phyloP scores from a whole-genome alignment of 2,113 vertebrate species.

The Epinephelus fuscoguttatus region DNA sequence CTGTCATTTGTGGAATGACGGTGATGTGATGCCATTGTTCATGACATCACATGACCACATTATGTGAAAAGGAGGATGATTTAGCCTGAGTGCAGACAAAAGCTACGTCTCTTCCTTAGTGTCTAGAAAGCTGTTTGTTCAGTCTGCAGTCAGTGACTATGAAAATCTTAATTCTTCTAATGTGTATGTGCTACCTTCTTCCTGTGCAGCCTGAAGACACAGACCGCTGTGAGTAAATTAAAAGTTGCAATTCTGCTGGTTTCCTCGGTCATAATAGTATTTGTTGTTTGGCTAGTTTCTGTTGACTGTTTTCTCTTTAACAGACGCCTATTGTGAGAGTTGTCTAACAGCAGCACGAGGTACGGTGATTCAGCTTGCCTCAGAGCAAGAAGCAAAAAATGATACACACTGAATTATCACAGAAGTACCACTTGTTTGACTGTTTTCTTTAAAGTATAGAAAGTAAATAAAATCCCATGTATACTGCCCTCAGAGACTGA shows the following conservation, averaged over 20 bases:
- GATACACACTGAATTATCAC: not conserved
- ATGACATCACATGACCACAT: conserved; percentile 49
- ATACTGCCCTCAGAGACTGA: conserved; percentile 66
- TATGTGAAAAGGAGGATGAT: conserved; percentile 28
- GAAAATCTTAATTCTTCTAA: conserved; percentile 47
- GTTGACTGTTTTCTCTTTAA: conserved; percentile 25
- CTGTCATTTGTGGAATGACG: conserved; percentile 47
- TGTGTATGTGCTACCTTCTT: conserved; percentile 49
- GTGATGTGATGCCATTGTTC: conserved; percentile 55
- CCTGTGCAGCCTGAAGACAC: conserved; percentile 44
- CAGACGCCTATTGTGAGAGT: conserved; percentile 77
- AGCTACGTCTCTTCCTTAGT: not conserved
- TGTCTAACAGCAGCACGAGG: conserved; percentile 73
- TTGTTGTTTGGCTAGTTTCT: conserved; percentile 20
- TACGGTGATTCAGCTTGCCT: conserved; percentile 36
- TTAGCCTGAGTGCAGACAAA: not conserved
- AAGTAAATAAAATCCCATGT: conserved; percentile 12
- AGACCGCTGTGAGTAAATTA: conserved; percentile 72
- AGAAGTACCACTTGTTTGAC: not conserved
- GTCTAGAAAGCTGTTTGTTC: not conserved
- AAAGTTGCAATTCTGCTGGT: not conserved
- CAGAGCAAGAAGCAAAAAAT: not conserved
- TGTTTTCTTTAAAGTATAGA: not conserved
- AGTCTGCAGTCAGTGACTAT: conserved; percentile 31
- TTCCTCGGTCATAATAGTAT: not conserved